Conservation (phyloP, 1,140 invertebrate genomes). For the Caenorhabditis tropicalis region DNA sequence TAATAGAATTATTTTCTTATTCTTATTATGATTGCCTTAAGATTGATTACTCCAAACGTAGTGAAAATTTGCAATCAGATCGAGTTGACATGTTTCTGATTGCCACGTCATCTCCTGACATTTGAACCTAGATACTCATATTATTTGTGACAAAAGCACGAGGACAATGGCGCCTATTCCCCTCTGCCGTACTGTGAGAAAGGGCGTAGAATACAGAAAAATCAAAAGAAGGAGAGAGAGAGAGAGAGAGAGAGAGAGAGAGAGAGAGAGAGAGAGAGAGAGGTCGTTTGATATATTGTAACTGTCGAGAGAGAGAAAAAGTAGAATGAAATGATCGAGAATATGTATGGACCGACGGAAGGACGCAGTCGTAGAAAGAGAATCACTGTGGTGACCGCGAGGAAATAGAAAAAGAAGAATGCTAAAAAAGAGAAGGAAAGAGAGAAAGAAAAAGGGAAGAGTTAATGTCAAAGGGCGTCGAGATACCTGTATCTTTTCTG, state of each 20-base stretch:
- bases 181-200: slow-evolving; percentile 22
- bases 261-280: not conserved
- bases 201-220: slow-evolving; percentile 1
- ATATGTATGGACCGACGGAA: not conserved
- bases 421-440: not conserved
- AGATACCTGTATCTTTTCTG: slow-evolving; percentile 4
- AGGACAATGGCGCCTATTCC: slow-evolving; percentile 39
- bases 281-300: slow-evolving; percentile 31
- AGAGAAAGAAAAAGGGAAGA: not conserved
- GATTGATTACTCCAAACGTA: too few species aligned
- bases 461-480: slow-evolving; percentile 36
- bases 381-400: slow-evolving; percentile 23
- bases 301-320: slow-evolving; percentile 23
- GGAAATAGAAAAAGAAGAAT: not conserved
- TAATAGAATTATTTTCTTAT: too few species aligned
- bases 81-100: not conserved
- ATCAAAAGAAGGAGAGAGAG: too few species aligned
- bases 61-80: not conserved
- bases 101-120: slow-evolving; percentile 1
- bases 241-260: slow-evolving; percentile 32
- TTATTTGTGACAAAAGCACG: slow-evolving; percentile 14
- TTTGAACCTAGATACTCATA: not conserved
- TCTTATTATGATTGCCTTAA: too few species aligned
- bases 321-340: not conserved
- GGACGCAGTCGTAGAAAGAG: slow-evolving; percentile 8